Conservation (phyloP, 2,797 vertebrate species). For the Anas flavirostris region DNA sequence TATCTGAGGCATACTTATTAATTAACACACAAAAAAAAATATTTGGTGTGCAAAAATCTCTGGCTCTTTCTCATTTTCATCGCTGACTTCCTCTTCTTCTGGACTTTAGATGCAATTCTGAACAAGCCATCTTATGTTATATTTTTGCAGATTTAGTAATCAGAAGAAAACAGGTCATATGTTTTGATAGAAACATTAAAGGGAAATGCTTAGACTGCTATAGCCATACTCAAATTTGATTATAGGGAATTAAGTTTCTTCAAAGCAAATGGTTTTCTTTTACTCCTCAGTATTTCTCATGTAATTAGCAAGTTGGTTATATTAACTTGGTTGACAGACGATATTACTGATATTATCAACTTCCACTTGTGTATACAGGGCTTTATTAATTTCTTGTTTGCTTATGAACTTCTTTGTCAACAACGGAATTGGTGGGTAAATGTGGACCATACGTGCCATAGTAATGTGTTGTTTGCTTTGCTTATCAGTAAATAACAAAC, state of each 20-base stretch:
- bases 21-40: slow-evolving; percentile 33
- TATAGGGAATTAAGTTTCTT: slow-evolving; percentile 47
- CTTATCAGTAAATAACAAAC: slow-evolving; percentile 73
- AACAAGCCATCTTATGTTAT: neutral
- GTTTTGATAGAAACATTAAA: neutral
- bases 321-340: slow-evolving; percentile 40
- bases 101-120: neutral
- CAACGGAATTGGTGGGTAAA: slow-evolving; percentile 44
- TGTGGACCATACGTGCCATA: neutral
- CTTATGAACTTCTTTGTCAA: slow-evolving; percentile 57
- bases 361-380: slow-evolving; percentile 5
- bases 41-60: neutral
- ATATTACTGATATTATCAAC: slow-evolving; percentile 59
- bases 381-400: slow-evolving; percentile 65
- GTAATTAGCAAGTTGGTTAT: slow-evolving; percentile 51
- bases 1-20: slow-evolving; percentile 1
- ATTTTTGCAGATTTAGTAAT: slow-evolving; percentile 3
- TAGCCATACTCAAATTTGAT: neutral
- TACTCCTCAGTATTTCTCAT: slow-evolving; percentile 21
- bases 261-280: slow-evolving; percentile 52
- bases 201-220: neutral
- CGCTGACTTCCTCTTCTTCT: neutral
- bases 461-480: slow-evolving; percentile 46
- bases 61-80: neutral
- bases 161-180: neutral